Conservation (phyloP, 2,797 vertebrate genomes). For the Loris lydekkerianus region DNA sequence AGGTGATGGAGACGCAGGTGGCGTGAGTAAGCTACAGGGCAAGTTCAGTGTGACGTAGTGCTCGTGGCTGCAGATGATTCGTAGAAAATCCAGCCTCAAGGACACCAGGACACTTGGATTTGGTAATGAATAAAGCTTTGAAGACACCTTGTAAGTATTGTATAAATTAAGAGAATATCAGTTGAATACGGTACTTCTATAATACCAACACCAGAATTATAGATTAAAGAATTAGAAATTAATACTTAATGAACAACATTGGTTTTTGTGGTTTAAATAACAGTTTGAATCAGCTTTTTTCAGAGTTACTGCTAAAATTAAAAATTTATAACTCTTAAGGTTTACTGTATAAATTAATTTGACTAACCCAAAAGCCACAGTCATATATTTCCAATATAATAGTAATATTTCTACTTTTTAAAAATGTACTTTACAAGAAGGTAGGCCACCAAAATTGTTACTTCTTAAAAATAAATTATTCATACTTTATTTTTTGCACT, state of each 20-base stretch:
- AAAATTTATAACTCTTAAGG: not conserved
- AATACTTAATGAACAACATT: not conserved
- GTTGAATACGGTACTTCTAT: conserved; percentile 10
- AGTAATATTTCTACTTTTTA: conserved; percentile 48
- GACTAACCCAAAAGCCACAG: conserved; percentile 25
- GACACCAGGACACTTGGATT: conserved; percentile 95
- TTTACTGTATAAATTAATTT: conserved; percentile 18
- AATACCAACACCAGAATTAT: conserved; percentile 19
- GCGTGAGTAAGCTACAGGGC: conserved; percentile 97
- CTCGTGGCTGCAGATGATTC: conserved; percentile 97
- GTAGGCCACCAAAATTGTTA: not conserved
- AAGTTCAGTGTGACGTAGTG: conserved; percentile 98
- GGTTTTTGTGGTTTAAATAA: conserved; percentile 38
- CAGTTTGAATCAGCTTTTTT: not conserved
- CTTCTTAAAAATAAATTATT: conserved; percentile 40
- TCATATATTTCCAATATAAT: conserved; percentile 22
- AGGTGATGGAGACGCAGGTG: conserved; percentile 97
- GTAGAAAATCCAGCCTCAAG: conserved; percentile 96
- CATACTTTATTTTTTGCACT: not conserved
- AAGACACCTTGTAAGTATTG: conserved; percentile 92
- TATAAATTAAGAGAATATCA: conserved; percentile 62
- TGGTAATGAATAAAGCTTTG: conserved; percentile 94
- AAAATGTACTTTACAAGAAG: conserved; percentile 50
- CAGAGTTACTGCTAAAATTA: conserved; percentile 22
- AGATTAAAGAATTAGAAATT: conserved; percentile 22